Percentiles rank a stretch among this genome's conserved stretches.
These are phyloP conservation scores for Spisula solida DNA, from an alignment of 2,888 invertebrate species.

Conservation along the genomic window DNA sequence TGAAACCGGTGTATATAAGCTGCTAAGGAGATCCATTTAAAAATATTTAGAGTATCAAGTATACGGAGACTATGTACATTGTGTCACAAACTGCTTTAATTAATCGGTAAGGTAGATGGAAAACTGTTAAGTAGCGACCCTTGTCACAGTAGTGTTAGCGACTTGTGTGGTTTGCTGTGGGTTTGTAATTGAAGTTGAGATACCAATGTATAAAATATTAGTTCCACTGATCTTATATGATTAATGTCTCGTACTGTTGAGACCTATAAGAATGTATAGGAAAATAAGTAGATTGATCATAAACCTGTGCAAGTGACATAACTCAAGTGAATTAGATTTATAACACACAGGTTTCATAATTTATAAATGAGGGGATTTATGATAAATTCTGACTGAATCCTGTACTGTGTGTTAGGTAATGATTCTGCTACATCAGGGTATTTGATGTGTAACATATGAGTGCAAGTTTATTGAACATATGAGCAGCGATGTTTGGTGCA, in stretches of 20 bases:
- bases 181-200: background rate
- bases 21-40: slow-evolving; percentile 4
- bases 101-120: slow-evolving; percentile 7
- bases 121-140: slow-evolving; percentile 11
- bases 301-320: background rate
- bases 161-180: background rate
- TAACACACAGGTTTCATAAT: background rate
- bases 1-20: slow-evolving; percentile 22
- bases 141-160: slow-evolving; percentile 14
- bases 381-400: background rate
- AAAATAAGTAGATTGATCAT: background rate
- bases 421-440: background rate
- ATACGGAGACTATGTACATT: background rate
- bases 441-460: background rate
- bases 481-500: background rate
- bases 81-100: slow-evolving; percentile 25
- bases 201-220: background rate
- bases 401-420: background rate
- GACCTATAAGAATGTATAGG: background rate
- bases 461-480: background rate
- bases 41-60: slow-evolving; percentile 23
- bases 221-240: background rate
- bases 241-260: background rate
- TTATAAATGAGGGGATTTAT: background rate
- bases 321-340: slow-evolving; percentile 16